Evolutionary conservation across 64 coral and sea anemone species (phyloP).

Genomic region (Catalaphyllia jardinei): DNA sequence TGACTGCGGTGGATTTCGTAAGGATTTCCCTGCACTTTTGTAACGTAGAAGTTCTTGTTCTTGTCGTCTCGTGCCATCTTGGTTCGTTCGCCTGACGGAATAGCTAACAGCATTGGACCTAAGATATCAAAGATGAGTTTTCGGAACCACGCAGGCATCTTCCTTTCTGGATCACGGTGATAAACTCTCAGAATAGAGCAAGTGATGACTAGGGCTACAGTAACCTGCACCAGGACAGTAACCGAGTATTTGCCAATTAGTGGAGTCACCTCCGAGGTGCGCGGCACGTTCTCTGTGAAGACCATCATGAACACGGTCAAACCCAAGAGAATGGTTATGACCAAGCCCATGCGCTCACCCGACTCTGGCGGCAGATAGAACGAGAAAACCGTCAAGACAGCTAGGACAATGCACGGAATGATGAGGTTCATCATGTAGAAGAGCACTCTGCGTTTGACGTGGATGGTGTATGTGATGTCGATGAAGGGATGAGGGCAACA

Average conservation of each 20-base stretch:
- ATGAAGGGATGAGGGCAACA: slow-evolving; percentile 86
- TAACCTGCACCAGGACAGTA: slow-evolving; percentile 79
- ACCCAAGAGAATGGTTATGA: slow-evolving; percentile 85
- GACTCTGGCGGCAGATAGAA: slow-evolving; percentile 88
- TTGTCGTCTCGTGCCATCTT: slow-evolving; percentile 10
- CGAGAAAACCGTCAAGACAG: slow-evolving; percentile 75
- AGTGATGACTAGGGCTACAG: slow-evolving; percentile 69
- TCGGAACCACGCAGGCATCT: slow-evolving; percentile 64
- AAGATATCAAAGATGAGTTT: slow-evolving; percentile 64
- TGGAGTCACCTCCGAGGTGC: slow-evolving; percentile 88
- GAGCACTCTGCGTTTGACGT: slow-evolving; percentile 73
- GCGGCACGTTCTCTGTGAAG: slow-evolving; percentile 80
- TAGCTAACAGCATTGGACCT: slow-evolving; percentile 65
- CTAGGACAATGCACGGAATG: slow-evolving; percentile 77
- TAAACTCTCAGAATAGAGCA: slow-evolving; percentile 70
- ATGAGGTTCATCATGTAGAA: slow-evolving; percentile 96
- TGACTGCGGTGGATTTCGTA: slow-evolving; percentile 45
- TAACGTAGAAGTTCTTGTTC: slow-evolving; percentile 1
- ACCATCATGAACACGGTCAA: slow-evolving; percentile 92
- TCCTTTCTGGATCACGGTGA: slow-evolving; percentile 66
- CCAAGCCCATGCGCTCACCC: slow-evolving; percentile 85
- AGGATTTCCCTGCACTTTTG: slow-evolving; percentile 40
- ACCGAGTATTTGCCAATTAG: slow-evolving; percentile 87
- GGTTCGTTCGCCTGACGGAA: slow-evolving; percentile 33
- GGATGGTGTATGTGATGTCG: slow-evolving; percentile 85